Evolutionary conservation across 2,113 vertebrate species (phyloP), one percentile per base, ranked within the genome.

Genomic region (Mesocricetus auratus): DNA sequence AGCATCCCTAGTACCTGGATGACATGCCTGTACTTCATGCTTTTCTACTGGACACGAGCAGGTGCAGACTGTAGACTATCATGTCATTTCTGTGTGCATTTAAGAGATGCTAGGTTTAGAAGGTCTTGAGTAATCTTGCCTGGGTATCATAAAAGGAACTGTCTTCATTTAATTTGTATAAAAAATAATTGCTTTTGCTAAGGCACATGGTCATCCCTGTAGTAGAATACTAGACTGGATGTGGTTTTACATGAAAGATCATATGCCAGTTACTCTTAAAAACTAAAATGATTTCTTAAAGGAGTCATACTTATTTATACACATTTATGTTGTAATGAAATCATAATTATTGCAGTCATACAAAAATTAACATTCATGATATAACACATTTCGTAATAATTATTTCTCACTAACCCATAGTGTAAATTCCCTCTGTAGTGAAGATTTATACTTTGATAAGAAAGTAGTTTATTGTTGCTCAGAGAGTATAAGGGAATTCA

Each of bases 371-470:
- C 45, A 68, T 79, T 69, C 2, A 56, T 90, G 42, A 82, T 96
- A 93, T 86, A 89, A 94, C 22, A 91, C 81, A 91, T 90, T 74
- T 15, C 83, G 5, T 93, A 95, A 82, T 91, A 88, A 91, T 74
- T 91, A 24, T 92, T 92, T 95, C 58, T 93, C 69, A 85, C 45
- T 78, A 91, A 50, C 86, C 24, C 62, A 1, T 94, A 39, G 81
- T 94, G 64, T 93, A 85, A 97, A 86, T 94, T 94, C 33, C n/a
- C 88, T 97, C 24, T 94, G 31, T 74, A 83, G 56, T 90, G 89
- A 94, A 88, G 47, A 91, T 86, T 96, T 96, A 95, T 89, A 86
- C 91, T 96, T 97, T 95, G 78, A 96, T 95, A 75, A 91, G 92
- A 93, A 94, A 91, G n/a, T 91, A 22, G 33, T 90, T 39, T 93